Evolutionary conservation across 64 coral and sea anemone genomes (phyloP).

Genomic region (Catalaphyllia jardinei): DNA sequence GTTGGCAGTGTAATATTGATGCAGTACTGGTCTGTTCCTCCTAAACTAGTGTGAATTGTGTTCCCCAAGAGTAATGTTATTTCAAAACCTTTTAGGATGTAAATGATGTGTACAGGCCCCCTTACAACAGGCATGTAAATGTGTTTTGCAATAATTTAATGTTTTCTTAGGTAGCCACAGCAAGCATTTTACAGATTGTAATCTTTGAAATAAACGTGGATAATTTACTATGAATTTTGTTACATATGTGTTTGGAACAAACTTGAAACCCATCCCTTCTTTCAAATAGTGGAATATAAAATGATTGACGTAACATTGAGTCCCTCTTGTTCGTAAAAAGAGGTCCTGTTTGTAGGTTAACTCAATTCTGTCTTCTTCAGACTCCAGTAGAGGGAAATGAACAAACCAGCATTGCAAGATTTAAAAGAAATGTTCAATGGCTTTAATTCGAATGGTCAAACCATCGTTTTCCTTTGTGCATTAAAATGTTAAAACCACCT

Average conservation of each 20-base stretch:
- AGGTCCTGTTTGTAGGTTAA: too few relatives aligned
- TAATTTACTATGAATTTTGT: slow-evolving; percentile 19
- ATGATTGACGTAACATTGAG: too few relatives aligned
- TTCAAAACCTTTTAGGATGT: slow-evolving; percentile 73
- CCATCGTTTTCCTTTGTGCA: neutral
- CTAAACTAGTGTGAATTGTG: slow-evolving; percentile 27
- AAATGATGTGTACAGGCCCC: slow-evolving; percentile 98
- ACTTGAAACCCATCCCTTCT: neutral
- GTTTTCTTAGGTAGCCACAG: slow-evolving; percentile 63
- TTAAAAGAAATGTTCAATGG: too few relatives aligned
- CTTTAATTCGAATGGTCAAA: too few relatives aligned
- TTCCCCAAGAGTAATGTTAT: slow-evolving; percentile 38
- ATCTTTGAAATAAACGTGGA: slow-evolving; percentile 48
- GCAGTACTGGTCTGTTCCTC: slow-evolving; percentile 30
- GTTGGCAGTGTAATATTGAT: slow-evolving; percentile 30
- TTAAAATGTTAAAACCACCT: too few relatives aligned
- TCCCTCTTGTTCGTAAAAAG: too few relatives aligned
- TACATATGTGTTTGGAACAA: neutral
- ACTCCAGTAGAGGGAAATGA: too few relatives aligned
- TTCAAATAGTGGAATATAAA: too few relatives aligned
- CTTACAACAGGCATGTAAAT: slow-evolving; percentile 87
- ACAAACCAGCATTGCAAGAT: too few relatives aligned
- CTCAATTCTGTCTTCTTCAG: too few relatives aligned
- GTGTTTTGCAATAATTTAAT: slow-evolving; percentile 99
- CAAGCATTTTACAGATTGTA: slow-evolving; percentile 52